phyloP scores from a whole-genome alignment of 2,888 invertebrate genomes.

The Hylaea fasciaria region DNA sequence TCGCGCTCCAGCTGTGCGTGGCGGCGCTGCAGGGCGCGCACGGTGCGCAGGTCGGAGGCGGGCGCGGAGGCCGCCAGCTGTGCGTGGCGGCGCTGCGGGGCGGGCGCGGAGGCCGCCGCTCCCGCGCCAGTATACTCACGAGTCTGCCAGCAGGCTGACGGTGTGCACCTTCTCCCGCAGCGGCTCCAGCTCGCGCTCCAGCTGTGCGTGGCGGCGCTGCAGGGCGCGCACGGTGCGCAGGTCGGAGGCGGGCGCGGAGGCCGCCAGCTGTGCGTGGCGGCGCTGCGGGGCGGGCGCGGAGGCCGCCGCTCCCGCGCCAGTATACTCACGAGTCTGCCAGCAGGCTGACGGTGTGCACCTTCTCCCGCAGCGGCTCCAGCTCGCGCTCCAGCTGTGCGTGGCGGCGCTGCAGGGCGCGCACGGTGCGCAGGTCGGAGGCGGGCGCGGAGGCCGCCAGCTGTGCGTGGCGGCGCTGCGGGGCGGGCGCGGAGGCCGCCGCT shows the following conservation, averaged over 20 bases:
- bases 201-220: constrained; percentile 95
- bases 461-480: too few species aligned
- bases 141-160: constrained; percentile 94
- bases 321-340: constrained; percentile 91
- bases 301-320: neutral
- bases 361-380: constrained; percentile 96
- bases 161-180: constrained; percentile 96
- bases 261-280: constrained; percentile 94
- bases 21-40: constrained; percentile 94
- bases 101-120: too few species aligned
- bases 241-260: constrained; percentile 91
- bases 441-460: constrained; percentile 91
- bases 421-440: constrained; percentile 95
- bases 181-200: constrained; percentile 97
- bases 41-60: constrained; percentile 95
- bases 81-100: too few species aligned
- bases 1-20: constrained; percentile 98
- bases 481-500: too few species aligned
- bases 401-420: constrained; percentile 94
- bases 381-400: constrained; percentile 98
- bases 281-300: too few species aligned
- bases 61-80: constrained; percentile 91
- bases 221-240: constrained; percentile 95
- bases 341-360: constrained; percentile 94
- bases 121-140: constrained; percentile 86